Conservation (phyloP, 2,888 invertebrate genomes). For the Callinectes sapidus region DNA sequence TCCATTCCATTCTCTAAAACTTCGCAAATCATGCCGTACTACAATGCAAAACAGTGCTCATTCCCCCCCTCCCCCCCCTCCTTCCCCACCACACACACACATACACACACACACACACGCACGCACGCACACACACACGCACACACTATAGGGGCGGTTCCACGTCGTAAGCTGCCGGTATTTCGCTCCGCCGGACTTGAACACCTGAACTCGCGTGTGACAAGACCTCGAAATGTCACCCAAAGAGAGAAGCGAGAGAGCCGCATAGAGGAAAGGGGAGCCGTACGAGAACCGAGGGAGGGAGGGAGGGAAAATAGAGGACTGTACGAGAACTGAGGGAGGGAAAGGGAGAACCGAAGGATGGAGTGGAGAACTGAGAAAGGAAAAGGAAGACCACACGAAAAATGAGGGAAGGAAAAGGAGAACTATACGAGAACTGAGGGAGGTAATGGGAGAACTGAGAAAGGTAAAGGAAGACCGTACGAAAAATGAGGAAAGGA, state of each 20-base stretch:
- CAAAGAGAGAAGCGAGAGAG: not conserved
- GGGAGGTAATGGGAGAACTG: too few species aligned
- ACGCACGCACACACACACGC: conserved; percentile 5
- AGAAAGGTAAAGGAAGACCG: too few species aligned
- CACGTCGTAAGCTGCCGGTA: not conserved
- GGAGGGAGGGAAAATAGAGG: not conserved
- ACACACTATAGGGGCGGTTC: not conserved
- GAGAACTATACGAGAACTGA: too few species aligned
- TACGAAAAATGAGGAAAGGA: too few species aligned
- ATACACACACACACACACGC: conserved; percentile 21
- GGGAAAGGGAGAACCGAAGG: not conserved
- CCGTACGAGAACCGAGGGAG: not conserved
- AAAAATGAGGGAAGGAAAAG: too few species aligned
- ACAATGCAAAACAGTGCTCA: not conserved
- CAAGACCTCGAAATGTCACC: not conserved
- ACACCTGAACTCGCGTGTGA: not conserved
- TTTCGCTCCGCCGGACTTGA: not conserved
- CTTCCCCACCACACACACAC: conserved; percentile 25
- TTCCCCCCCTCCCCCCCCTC: too few species aligned
- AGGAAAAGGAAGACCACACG: too few species aligned
- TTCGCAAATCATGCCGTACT: not conserved
- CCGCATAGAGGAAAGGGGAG: not conserved
- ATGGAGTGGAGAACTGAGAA: too few species aligned
- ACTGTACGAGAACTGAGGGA: not conserved
- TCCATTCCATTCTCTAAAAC: not conserved